These are phyloP conservation scores for Sebastes cheni DNA, from an alignment of 2,797 vertebrate genomes.

Conservation along the genomic window DNA sequence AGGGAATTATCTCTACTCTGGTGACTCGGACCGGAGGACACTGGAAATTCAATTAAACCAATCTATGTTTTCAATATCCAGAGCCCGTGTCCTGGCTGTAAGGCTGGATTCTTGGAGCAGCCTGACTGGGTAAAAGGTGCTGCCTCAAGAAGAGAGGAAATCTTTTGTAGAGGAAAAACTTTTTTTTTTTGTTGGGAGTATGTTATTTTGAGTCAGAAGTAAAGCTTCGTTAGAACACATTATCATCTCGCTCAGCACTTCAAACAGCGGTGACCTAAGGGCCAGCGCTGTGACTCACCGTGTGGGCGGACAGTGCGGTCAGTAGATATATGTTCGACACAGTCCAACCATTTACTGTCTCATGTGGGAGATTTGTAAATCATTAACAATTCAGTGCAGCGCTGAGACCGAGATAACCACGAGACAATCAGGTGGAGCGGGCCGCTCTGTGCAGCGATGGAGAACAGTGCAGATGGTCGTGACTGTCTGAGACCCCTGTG, in stretches of 20 bases:
- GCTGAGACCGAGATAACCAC: constrained; percentile 22
- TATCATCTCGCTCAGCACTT: background rate
- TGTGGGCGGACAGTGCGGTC: background rate
- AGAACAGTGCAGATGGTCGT: constrained; percentile 11
- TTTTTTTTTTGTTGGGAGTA: background rate
- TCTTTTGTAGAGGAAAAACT: background rate
- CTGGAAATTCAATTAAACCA: constrained; percentile 82
- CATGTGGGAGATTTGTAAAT: constrained; percentile 28
- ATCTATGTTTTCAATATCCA: constrained; percentile 71
- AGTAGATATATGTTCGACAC: constrained; percentile 2
- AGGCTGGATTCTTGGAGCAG: background rate
- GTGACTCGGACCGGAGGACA: constrained; percentile 71
- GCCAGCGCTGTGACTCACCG: background rate
- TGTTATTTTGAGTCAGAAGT: background rate
- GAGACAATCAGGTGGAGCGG: constrained; percentile 39
- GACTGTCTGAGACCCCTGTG: constrained; percentile 5
- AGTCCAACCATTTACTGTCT: constrained; percentile 17
- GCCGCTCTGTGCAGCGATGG: constrained; percentile 22
- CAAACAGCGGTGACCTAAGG: constrained; percentile 1
- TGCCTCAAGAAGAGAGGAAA: background rate
- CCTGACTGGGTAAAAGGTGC: constrained; percentile 8
- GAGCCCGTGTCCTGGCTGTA: constrained; percentile 24
- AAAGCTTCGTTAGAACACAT: constrained; percentile 4
- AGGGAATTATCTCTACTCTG: constrained; percentile 81
- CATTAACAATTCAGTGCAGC: constrained; percentile 1